These are phyloP conservation scores for Ptychodera flava DNA, from an alignment of 35 echinoderm and acorn worm species.

Conservation along the genomic window DNA sequence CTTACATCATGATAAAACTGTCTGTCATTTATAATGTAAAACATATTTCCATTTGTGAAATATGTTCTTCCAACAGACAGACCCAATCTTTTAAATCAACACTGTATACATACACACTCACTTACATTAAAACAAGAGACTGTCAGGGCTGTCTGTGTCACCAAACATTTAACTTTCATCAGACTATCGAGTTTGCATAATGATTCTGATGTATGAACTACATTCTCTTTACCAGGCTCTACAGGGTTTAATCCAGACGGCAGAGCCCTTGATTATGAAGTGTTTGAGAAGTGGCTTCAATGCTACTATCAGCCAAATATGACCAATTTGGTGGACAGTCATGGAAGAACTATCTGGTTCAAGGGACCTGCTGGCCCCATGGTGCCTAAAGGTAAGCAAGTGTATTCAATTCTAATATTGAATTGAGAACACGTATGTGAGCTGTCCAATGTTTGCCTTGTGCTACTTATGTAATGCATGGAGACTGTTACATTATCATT, in stretches of 20 bases:
- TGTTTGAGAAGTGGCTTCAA: slow-evolving; percentile 63
- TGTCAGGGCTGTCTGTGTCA: too few relatives aligned
- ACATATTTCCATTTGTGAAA: too few relatives aligned
- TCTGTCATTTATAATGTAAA: too few relatives aligned
- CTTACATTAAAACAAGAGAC: too few relatives aligned
- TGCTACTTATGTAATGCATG: background rate
- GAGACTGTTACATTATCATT: slow-evolving; percentile 4
- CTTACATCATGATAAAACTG: too few relatives aligned
- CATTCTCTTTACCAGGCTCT: too few relatives aligned
- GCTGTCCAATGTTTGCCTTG: background rate
- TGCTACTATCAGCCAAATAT: slow-evolving; percentile 84
- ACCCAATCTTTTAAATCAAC: too few relatives aligned
- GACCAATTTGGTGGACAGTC: slow-evolving; percentile 75
- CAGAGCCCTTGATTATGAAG: slow-evolving; percentile 57
- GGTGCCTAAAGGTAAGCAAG: slow-evolving; percentile 66
- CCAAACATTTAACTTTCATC: too few relatives aligned
- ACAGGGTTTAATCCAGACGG: slow-evolving; percentile 81
- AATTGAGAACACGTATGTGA: background rate
- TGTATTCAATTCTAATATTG: background rate
- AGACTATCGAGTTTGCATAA: too few relatives aligned
- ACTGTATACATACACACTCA: too few relatives aligned
- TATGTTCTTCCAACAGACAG: too few relatives aligned
- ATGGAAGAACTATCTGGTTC: slow-evolving; percentile 83
- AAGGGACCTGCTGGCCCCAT: slow-evolving; percentile 74
- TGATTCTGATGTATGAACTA: too few relatives aligned